Base-by-base conservation (phyloP, 2,888 invertebrate species). In the Idaea straminata region DNA sequence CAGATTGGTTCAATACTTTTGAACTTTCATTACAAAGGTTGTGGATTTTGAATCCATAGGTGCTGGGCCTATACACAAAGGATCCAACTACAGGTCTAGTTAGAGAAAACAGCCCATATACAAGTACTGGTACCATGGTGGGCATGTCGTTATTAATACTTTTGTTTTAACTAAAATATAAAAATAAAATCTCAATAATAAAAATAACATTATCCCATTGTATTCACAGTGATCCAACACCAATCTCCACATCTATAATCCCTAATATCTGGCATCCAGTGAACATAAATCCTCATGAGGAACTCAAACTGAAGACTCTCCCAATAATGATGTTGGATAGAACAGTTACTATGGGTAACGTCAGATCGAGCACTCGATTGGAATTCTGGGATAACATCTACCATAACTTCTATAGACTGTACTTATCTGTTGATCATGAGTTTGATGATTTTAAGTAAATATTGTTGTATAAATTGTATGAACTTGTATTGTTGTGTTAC, bases 381-480 rank as follows among this genome's bases (percentile, higher is more conserved):
- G 62, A 74, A 6, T 89, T 91, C 66, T 91, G 90, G 90, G 88
- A 91, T 25, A 80, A 81, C 16, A 83, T 92, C 65, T 91, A 90
- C 63, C 77, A 73, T 3, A 83, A 76, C 59, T 91, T 86, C 71
- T 87, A 88, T 61, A 86, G 75, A 68, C 70, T 71, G 59, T 78
- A 83, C 69, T 62, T 61, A 7, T 64, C 68, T 5, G 62, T 16
- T 34, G 61, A 61, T 61, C 63, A 35, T 47, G 47, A 47, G 13
- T 47, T 47, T 47, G 47, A 36, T 10, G 36, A 47, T 10, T 13
- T 47, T 7, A 47, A 47, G 47, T 47, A 47, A 47, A 47, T 13
- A 47, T 13, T 47, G 13, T 47, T 47, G 10, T 47, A 47, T 10
- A 10, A 36, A 36, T 10, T 36, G 36, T 7, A 36, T 36, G 25